These are phyloP conservation scores for Megaustenia siamemsis DNA, from an alignment of 2,888 invertebrate genomes.

Conservation along the genomic window DNA sequence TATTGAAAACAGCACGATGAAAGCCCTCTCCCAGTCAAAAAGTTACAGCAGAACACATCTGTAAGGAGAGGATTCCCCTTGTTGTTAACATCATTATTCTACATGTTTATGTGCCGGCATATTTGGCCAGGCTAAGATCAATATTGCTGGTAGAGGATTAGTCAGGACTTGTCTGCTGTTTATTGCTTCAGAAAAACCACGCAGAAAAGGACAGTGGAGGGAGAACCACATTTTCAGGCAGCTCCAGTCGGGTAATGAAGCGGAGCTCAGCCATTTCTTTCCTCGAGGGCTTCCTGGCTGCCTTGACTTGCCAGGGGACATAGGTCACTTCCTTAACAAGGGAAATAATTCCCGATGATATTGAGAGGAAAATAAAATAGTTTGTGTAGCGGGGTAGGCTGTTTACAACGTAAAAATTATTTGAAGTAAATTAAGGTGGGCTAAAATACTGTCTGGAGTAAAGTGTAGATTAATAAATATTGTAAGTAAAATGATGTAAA, in stretches of 20 bases:
- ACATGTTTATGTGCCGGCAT: slow-evolving; percentile 29
- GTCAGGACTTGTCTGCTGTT: slow-evolving; percentile 22
- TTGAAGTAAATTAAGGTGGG: too few relatives aligned
- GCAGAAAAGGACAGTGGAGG: background rate
- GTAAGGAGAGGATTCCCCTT: background rate
- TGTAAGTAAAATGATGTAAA: too few relatives aligned
- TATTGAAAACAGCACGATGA: background rate
- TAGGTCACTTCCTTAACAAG: slow-evolving; percentile 32
- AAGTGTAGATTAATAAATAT: too few relatives aligned
- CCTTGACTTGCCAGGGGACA: slow-evolving; percentile 12
- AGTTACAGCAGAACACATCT: background rate
- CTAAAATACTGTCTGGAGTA: too few relatives aligned
- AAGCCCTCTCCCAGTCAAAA: background rate
- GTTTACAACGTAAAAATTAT: too few relatives aligned
- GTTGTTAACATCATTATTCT: slow-evolving; percentile 28
- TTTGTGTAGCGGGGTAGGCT: background rate
- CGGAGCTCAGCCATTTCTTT: slow-evolving; percentile 30
- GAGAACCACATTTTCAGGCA: background rate
- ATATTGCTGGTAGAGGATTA: slow-evolving; percentile 33
- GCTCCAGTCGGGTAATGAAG: slow-evolving; percentile 28
- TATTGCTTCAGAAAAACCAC: slow-evolving; percentile 1
- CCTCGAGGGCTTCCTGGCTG: slow-evolving; percentile 17
- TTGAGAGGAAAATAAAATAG: too few relatives aligned
- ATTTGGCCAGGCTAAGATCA: slow-evolving; percentile 15
- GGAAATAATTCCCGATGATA: slow-evolving; percentile 29